These are phyloP conservation scores for Sarcophaga carnaria DNA, from an alignment of 2,888 invertebrate species.

Conservation along the genomic window DNA sequence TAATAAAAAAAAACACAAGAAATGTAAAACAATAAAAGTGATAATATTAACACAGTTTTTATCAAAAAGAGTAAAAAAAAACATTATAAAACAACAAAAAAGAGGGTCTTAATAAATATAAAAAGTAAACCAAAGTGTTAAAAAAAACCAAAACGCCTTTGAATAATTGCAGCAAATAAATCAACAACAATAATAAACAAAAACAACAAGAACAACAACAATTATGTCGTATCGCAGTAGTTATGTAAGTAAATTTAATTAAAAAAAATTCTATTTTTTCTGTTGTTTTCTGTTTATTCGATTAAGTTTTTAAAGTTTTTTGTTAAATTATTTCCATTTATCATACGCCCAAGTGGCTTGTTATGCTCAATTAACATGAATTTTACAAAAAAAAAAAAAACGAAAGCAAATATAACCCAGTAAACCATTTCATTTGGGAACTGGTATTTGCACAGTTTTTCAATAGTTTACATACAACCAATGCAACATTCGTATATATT, in stretches of 20 bases:
- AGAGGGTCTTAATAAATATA: constrained; percentile 3
- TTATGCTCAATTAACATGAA: not conserved
- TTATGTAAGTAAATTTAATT: constrained; percentile 78
- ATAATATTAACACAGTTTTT: not conserved
- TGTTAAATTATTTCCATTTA: not conserved
- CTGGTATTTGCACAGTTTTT: too few relatives aligned
- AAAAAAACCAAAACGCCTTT: not conserved
- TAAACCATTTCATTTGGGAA: too few relatives aligned
- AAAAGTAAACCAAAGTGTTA: too few relatives aligned
- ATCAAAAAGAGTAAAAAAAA: not conserved
- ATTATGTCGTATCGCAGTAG: constrained; percentile 81
- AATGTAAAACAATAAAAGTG: constrained; percentile 16
- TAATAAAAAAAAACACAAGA: not conserved
- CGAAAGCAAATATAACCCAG: too few relatives aligned
- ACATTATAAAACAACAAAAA: constrained; percentile 31
- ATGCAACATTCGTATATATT: too few relatives aligned
- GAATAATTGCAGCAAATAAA: constrained; percentile 31
- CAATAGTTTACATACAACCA: too few relatives aligned
- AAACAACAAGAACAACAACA: constrained; percentile 9
- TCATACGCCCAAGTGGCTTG: constrained; percentile 7
- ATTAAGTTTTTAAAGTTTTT: not conserved
- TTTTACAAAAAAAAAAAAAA: too few relatives aligned
- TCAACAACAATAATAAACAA: constrained; percentile 21
- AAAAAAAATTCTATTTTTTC: not conserved
- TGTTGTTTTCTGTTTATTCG: not conserved